Percentiles rank a stretch among this genome's conserved stretches.
These are phyloP conservation scores for Lichenostomus cassidix DNA, from an alignment of 2,113 vertebrate species.

Conservation along the genomic window DNA sequence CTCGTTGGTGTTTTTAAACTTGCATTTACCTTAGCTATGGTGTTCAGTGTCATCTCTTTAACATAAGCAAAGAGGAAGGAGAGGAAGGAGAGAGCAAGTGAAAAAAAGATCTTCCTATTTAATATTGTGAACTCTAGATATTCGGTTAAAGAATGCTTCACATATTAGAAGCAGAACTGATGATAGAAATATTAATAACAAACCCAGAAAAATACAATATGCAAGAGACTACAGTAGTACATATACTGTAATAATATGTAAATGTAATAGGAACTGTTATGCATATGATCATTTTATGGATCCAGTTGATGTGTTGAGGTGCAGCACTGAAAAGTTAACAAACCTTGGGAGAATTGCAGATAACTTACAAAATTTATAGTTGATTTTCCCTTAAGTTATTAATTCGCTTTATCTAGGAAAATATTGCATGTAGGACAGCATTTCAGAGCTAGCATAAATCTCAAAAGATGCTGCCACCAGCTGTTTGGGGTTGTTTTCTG, in stretches of 20 bases:
- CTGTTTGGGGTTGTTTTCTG: neutral
- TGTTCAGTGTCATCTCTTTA: neutral
- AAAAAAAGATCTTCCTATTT: neutral
- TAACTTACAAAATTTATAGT: neutral
- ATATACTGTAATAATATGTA: neutral
- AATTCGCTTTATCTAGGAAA: constrained; percentile 14
- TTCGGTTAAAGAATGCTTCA: neutral
- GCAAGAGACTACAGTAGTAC: neutral
- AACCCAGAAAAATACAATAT: neutral
- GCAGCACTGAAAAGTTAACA: constrained; percentile 8
- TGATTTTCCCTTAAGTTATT: constrained; percentile 6
- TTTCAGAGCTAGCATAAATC: constrained; percentile 15
- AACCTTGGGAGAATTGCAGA: neutral
- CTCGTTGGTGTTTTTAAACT: neutral
- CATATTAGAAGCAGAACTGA: neutral
- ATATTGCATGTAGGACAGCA: neutral
- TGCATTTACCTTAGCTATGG: constrained; percentile 19
- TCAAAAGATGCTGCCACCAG: neutral
- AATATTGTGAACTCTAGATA: neutral
- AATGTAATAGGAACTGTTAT: neutral
- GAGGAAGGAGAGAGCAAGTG: neutral
- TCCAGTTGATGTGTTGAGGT: neutral
- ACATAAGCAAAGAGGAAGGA: neutral
- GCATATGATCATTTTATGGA: neutral
- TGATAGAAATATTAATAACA: neutral